Percentiles rank a stretch among this genome's conserved stretches.
These are phyloP conservation scores for Bos taurus DNA, from an alignment of 2,113 vertebrate genomes.

Conservation along the genomic window DNA sequence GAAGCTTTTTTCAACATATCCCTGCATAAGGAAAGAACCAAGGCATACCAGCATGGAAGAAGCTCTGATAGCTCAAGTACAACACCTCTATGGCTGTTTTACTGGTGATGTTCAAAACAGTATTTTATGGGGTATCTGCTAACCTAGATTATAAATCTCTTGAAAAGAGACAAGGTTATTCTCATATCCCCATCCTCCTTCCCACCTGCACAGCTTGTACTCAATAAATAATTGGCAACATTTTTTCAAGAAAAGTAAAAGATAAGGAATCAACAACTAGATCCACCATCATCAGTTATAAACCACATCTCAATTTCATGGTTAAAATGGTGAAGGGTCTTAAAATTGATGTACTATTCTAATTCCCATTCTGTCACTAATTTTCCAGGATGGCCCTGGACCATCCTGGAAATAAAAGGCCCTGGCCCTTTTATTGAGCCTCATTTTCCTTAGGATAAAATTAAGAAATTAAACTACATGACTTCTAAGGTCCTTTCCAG, in stretches of 20 bases:
- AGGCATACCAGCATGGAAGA: not conserved
- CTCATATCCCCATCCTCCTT: not conserved
- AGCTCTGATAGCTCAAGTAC: not conserved
- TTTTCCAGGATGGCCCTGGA: not conserved
- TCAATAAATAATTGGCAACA: not conserved
- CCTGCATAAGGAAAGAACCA: not conserved
- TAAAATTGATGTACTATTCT: not conserved
- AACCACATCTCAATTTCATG: not conserved
- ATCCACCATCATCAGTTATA: not conserved
- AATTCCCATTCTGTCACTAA: not conserved
- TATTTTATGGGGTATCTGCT: not conserved
- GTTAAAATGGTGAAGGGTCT: not conserved
- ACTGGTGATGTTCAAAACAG: not conserved
- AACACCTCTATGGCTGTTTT: not conserved
- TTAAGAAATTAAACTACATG: conserved; percentile 6
- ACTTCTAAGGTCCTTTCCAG: not conserved
- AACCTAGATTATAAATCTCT: not conserved
- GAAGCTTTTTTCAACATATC: not conserved
- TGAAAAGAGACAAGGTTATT: not conserved
- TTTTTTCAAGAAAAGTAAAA: conserved; percentile 1
- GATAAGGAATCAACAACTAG: not conserved
- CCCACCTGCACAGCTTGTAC: not conserved
- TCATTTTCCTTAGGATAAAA: conserved; percentile 3
- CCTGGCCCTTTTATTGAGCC: not conserved
- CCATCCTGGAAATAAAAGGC: not conserved